phyloP scores from a whole-genome alignment of 2,797 vertebrate species.

The Protonibea diacanthus region DNA sequence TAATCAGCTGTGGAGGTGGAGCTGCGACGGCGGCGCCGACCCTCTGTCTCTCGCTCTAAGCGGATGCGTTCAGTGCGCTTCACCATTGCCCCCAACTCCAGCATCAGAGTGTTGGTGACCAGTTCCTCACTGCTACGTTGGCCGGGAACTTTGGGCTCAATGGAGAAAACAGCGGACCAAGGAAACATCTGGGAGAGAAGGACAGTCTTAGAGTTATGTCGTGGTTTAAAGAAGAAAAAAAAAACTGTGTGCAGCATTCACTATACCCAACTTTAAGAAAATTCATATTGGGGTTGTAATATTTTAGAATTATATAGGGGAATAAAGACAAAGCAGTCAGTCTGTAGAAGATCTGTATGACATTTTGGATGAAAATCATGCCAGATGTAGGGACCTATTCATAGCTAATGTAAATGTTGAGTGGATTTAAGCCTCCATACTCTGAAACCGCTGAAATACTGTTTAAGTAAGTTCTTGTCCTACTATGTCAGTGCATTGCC shows the following conservation, averaged over 20 bases:
- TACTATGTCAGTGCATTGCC: no score
- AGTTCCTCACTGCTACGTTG: conserved; percentile 84
- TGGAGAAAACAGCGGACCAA: conserved; percentile 85
- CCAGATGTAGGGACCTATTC: not conserved
- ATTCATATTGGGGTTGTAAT: not conserved
- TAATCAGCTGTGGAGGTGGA: conserved; percentile 85
- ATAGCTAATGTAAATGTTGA: not conserved
- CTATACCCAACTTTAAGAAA: not conserved
- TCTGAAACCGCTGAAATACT: not conserved
- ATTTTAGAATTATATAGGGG: not conserved
- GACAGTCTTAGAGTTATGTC: not conserved
- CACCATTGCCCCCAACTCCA: conserved; percentile 87
- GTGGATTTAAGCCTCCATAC: not conserved
- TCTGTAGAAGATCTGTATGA: not conserved
- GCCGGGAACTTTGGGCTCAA: conserved; percentile 85
- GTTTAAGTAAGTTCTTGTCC: not conserved
- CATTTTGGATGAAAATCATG: not conserved
- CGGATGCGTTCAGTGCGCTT: conserved; percentile 86
- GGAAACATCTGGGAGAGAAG: conserved; percentile 84
- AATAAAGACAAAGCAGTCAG: not conserved
- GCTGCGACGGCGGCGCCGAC: conserved; percentile 79
- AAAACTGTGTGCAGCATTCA: not conserved
- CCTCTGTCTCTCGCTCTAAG: conserved; percentile 81
- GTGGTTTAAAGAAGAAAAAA: not conserved
- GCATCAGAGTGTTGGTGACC: conserved; percentile 88